Conservation (phyloP, 2,888 invertebrate species). For the Tridacna gigas region DNA sequence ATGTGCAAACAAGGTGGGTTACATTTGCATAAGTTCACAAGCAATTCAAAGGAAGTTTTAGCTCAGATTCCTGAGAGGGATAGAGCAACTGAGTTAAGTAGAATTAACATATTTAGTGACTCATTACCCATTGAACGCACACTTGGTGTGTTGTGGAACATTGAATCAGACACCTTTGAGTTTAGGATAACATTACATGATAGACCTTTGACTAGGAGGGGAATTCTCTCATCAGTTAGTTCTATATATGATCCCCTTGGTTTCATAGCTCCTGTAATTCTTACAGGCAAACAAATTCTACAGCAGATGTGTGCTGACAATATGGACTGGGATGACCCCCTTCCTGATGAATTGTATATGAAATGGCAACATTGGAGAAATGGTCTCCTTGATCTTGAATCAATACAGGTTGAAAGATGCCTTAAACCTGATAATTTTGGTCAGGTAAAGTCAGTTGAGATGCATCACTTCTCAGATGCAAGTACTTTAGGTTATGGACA, state of each 20-base stretch:
- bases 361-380: slow-evolving; percentile 49
- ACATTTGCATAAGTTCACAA: slow-evolving; percentile 54
- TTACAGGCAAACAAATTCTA: slow-evolving; percentile 57
- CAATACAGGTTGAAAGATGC: slow-evolving; percentile 30
- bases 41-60: slow-evolving; percentile 58
- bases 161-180: slow-evolving; percentile 53
- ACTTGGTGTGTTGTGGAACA: slow-evolving; percentile 55
- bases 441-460: not conserved
- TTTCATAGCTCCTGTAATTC: slow-evolving; percentile 56
- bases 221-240: slow-evolving; percentile 52
- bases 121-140: slow-evolving; percentile 48
- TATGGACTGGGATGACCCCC: slow-evolving; percentile 58
- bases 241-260: slow-evolving; percentile 61
- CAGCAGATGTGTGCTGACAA: slow-evolving; percentile 53
- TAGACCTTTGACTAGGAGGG: slow-evolving; percentile 40
- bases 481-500: slow-evolving; percentile 47
- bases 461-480: slow-evolving; percentile 62
- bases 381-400: not conserved
- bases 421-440: slow-evolving; percentile 36
- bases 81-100: slow-evolving; percentile 31
- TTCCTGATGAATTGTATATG: slow-evolving; percentile 28
- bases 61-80: slow-evolving; percentile 33
- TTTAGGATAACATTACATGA: slow-evolving; percentile 43
- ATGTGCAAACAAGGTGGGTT: slow-evolving; percentile 48
- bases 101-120: slow-evolving; percentile 27